A percentile compares a stretch with the other conserved stretches of the same genome.
Conservation (phyloP, 2,797 vertebrate species). For the Chloroceryle amazona region DNA sequence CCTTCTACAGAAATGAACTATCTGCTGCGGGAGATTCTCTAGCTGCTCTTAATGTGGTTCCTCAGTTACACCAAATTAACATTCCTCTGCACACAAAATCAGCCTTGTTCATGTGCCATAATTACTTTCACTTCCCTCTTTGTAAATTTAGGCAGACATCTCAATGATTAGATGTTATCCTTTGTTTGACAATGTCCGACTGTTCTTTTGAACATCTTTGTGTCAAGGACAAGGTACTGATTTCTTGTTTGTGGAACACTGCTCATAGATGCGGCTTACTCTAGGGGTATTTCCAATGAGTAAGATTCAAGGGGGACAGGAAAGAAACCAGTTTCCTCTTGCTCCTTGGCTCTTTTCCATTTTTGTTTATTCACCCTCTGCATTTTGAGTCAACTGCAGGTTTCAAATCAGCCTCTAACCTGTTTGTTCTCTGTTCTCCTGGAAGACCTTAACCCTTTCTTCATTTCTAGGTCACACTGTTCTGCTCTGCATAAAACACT, state of each 20-base stretch:
- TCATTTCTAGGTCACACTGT: background rate
- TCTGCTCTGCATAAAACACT: background rate
- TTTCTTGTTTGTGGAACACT: background rate
- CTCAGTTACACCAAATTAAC: background rate
- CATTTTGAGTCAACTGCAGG: background rate
- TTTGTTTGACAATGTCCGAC: background rate
- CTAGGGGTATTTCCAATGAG: background rate
- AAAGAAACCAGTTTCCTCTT: constrained; percentile 5
- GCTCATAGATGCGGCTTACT: background rate
- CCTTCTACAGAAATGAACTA: background rate
- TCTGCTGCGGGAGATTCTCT: background rate
- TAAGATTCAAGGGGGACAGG: background rate
- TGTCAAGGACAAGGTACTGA: background rate
- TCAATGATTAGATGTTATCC: background rate
- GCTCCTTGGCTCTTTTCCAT: background rate
- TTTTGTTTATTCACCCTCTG: background rate
- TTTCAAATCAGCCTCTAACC: background rate
- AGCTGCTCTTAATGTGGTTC: background rate
- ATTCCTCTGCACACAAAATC: background rate
- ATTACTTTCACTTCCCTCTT: background rate
- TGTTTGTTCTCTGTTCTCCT: background rate
- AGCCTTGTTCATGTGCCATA: background rate
- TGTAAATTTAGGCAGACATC: background rate
- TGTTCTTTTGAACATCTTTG: background rate
- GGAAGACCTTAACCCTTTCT: background rate